Percentiles rank a stretch among this genome's conserved stretches.
Evolutionary conservation across 2,113 vertebrate genomes (phyloP).

Genomic region (Thomomys bottae): DNA sequence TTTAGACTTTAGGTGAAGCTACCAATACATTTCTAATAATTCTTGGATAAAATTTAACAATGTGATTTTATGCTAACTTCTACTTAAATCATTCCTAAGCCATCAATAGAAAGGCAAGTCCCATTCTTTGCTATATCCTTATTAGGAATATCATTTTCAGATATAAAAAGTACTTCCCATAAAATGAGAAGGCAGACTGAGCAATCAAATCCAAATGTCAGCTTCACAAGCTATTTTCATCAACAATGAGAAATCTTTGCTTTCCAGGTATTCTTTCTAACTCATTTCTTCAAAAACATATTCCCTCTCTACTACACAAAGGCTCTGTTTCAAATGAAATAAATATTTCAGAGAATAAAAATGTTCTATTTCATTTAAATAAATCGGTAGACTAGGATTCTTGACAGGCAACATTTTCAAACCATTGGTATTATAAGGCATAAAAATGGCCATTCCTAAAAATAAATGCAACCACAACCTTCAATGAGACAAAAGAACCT

Average conservation of each 20-base stretch:
- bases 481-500: background rate
- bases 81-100: conserved; percentile 77
- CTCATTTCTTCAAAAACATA: conserved; percentile 7
- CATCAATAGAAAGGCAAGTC: conserved; percentile 75
- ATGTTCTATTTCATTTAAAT: background rate
- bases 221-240: conserved; percentile 34
- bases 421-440: background rate
- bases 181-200: conserved; percentile 72
- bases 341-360: background rate
- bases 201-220: conserved; percentile 38
- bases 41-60: conserved; percentile 77
- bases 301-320: background rate
- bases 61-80: conserved; percentile 62
- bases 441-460: background rate
- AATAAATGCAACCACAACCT: conserved; percentile 8
- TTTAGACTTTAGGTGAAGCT: conserved; percentile 74
- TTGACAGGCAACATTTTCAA: conserved; percentile 48
- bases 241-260: conserved; percentile 51
- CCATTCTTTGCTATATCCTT: conserved; percentile 76
- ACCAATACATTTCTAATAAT: conserved; percentile 79
- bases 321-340: background rate
- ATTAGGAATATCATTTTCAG: conserved; percentile 76
- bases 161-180: conserved; percentile 66
- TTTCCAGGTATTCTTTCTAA: conserved; percentile 25
- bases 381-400: background rate